Base-by-base conservation (phyloP, 2,888 invertebrate species). In the Aspidiotus rigidus region DNA sequence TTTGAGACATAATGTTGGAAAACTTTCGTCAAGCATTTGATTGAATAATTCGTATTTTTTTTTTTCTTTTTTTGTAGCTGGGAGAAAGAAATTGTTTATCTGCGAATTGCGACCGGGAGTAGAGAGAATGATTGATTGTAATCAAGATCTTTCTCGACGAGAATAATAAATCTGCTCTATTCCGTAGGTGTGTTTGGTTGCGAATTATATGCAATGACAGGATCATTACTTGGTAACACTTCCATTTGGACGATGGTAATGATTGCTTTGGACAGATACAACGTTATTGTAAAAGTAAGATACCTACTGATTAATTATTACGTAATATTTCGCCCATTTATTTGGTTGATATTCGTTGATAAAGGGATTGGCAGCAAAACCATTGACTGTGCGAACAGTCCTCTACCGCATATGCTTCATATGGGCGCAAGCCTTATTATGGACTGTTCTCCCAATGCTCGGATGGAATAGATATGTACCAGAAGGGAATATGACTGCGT, bases 161-260 rank as follows among this genome's bases (percentile, higher is more conserved):
- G 28, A 28, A 28, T 28, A 28, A 28, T 3, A 28, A 28, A 28
- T 28, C 6, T 8, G 11, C 17, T 54, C 8, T 54, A n/a, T 39
- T 57, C 57, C 2, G 8, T n/a, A 85, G 87, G 90, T 74, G 87
- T 91, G 57, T 80, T 92, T 69, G 87, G 90, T 79, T 95, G 94
- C 78, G 88, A 93, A 78, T 76, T 95, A 5, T 94, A 95, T 78
- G 93, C 86, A 56, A 86, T 91, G 80, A 82, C 85, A 67, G 94
- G 94, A 49, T 94, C 93, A 55, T 82, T 93, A 70, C 93, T 89
- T 76, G 95, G 95, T 71, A 90, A 92, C 77, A 84, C 84, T 74
- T 94, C 93, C 71, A 95, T 95, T 76, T 93, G 93, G 90, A 88
- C 91, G 42, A 91, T 95, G 90, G 88, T 89, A 15, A 86, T 89